A percentile compares a stretch with the other conserved stretches of the same genome.
Evolutionary conservation across 1,140 invertebrate genomes (phyloP).

Genomic region (Gryllus bimaculatus): DNA sequence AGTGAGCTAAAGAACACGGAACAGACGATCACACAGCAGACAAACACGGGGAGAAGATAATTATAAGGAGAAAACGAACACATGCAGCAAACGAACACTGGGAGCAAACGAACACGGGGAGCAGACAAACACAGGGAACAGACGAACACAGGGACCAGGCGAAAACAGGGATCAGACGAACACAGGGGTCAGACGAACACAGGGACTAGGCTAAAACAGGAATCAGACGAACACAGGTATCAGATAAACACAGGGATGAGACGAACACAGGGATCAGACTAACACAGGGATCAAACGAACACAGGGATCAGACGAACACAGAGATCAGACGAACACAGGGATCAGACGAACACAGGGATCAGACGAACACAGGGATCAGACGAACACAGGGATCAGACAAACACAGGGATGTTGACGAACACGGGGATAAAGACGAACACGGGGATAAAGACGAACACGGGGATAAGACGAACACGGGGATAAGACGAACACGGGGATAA

Average conservation of each 20-base stretch:
- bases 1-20: neutral
- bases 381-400: neutral
- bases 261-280: neutral
- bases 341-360: neutral
- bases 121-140: too few relatives aligned
- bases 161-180: neutral
- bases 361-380: neutral
- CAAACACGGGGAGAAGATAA: neutral
- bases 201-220: too few relatives aligned
- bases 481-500: neutral
- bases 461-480: neutral
- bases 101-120: neutral
- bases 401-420: neutral
- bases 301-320: neutral
- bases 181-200: neutral
- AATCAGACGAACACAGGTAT: too few relatives aligned
- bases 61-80: neutral
- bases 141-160: too few relatives aligned
- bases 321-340: neutral
- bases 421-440: neutral
- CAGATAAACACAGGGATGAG: too few relatives aligned
- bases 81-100: neutral
- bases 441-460: neutral
- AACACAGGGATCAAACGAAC: neutral
- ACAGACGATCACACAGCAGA: neutral